These are phyloP conservation scores for Darevskia nairensis DNA, from an alignment of 2,797 vertebrate genomes.

Conservation along the genomic window DNA sequence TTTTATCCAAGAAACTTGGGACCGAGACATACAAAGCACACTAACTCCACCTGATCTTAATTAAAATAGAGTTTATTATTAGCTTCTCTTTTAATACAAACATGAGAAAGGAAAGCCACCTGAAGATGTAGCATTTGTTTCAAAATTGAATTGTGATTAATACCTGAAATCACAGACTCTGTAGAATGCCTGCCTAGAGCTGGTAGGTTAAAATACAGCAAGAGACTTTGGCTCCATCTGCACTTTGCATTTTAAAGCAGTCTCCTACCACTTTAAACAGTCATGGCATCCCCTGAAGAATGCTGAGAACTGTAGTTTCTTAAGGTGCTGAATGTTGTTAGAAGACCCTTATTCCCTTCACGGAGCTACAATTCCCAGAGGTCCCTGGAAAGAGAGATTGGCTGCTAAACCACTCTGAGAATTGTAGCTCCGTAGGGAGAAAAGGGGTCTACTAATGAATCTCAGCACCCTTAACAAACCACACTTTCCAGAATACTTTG, in stretches of 20 bases:
- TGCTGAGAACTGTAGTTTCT: too few relatives aligned
- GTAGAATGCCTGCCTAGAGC: conserved; percentile 67
- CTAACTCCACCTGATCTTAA: conserved; percentile 71
- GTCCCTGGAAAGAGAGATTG: too few relatives aligned
- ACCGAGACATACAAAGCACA: conserved; percentile 62
- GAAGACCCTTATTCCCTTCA: too few relatives aligned
- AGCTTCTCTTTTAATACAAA: conserved; percentile 87
- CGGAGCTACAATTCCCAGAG: too few relatives aligned
- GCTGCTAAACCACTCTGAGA: too few relatives aligned
- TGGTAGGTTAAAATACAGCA: conserved; percentile 65
- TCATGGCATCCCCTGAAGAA: too few relatives aligned
- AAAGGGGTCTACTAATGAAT: too few relatives aligned
- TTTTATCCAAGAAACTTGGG: not conserved
- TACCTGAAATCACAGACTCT: conserved; percentile 77
- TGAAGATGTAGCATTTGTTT: conserved; percentile 81
- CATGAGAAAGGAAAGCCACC: conserved; percentile 84
- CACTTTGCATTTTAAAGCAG: not conserved
- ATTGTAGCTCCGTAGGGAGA: too few relatives aligned
- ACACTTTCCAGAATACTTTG: too few relatives aligned
- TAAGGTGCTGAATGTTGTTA: too few relatives aligned
- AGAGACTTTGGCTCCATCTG: not conserved
- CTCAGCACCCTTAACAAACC: too few relatives aligned
- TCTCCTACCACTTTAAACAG: too few relatives aligned
- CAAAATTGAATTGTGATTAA: conserved; percentile 77
- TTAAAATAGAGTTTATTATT: conserved; percentile 88